Evolutionary conservation across 1,140 invertebrate species (phyloP).

Genomic region (Paraescarpia echinospica): DNA sequence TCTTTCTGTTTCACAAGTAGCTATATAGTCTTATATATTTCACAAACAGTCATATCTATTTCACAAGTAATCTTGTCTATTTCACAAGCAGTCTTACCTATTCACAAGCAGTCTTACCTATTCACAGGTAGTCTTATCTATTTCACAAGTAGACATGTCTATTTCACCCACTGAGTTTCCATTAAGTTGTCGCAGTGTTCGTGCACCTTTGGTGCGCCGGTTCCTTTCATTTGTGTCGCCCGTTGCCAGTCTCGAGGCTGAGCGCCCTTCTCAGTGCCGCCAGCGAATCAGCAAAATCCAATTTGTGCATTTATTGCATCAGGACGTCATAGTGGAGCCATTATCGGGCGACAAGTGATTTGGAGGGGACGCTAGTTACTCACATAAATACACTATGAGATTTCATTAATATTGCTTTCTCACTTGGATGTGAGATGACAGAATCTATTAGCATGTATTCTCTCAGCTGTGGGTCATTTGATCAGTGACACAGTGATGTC

Average conservation of each 20-base stretch:
- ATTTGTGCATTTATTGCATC: conserved; percentile 1
- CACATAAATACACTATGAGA: background rate
- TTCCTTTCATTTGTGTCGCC: background rate
- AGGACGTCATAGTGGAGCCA: background rate
- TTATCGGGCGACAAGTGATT: background rate
- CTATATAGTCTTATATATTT: background rate
- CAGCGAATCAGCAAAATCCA: background rate
- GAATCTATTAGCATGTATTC: background rate
- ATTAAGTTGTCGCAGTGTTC: background rate
- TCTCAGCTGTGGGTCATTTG: background rate
- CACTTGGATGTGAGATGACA: background rate
- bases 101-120: background rate
- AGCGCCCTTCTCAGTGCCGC: background rate
- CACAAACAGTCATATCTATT: background rate
- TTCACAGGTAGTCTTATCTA: background rate
- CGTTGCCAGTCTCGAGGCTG: too few species aligned
- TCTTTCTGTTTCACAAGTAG: background rate
- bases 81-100: too few species aligned
- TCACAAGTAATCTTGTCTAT: background rate
- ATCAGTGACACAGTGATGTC: background rate
- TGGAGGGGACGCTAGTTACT: background rate
- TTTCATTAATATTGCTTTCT: conserved; percentile 2
- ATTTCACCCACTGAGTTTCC: background rate
- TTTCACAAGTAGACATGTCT: background rate
- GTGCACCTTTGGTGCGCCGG: background rate